Percentiles rank a stretch among this genome's conserved stretches.
Evolutionary conservation across 2,113 vertebrate species (phyloP).

Genomic region (Nycticryphes semicollaris): DNA sequence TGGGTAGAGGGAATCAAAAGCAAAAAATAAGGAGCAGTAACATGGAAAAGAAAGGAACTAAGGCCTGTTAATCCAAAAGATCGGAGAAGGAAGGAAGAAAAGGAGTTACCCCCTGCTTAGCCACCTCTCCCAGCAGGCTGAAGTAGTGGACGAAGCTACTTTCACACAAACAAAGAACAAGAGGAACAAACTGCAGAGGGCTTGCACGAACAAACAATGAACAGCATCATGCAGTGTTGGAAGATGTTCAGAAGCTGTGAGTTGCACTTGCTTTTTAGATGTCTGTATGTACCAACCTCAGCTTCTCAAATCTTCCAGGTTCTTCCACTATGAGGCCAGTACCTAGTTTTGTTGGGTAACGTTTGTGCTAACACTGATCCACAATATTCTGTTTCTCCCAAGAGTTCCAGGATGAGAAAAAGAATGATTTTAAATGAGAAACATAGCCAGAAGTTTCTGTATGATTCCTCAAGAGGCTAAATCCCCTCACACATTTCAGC

Average conservation of each 20-base stretch:
- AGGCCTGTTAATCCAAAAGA: neutral
- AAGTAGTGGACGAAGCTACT: neutral
- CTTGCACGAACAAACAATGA: neutral
- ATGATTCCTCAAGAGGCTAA: neutral
- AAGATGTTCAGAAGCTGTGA: neutral
- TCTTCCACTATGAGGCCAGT: neutral
- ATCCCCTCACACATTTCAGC: neutral
- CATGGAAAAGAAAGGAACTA: neutral
- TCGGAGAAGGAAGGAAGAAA: neutral
- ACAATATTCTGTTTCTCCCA: neutral
- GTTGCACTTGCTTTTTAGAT: neutral
- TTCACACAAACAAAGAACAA: neutral
- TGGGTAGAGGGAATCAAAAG: neutral
- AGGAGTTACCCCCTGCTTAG: neutral
- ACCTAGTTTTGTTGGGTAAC: neutral
- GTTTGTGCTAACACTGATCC: neutral
- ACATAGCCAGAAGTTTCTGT: neutral
- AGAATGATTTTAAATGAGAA: neutral
- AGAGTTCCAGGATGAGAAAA: neutral
- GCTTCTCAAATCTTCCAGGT: neutral
- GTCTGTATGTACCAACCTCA: neutral
- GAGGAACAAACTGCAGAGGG: neutral
- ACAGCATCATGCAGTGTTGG: neutral
- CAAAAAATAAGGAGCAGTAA: neutral
- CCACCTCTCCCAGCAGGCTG: neutral